Conservation (phyloP, 2,888 invertebrate genomes). For the Nematopogon swammerdamellus region DNA sequence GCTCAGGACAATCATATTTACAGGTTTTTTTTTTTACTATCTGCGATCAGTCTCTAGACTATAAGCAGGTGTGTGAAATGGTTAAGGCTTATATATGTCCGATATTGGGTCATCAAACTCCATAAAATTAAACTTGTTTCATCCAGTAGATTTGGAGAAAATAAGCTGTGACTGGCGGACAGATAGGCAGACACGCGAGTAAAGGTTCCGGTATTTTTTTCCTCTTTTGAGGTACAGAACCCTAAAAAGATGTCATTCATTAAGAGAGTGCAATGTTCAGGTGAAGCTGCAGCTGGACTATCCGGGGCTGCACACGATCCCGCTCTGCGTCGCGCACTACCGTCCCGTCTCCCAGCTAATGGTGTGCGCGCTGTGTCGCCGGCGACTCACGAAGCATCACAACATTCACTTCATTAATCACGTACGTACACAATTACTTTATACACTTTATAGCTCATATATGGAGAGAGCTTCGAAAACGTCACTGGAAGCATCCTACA, state of each 20-base stretch:
- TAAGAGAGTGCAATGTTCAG: too few relatives aligned
- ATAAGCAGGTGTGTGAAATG: too few relatives aligned
- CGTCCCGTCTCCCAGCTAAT: slow-evolving; percentile 68
- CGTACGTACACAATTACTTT: slow-evolving; percentile 16
- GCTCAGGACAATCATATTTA: too few relatives aligned
- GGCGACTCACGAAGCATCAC: slow-evolving; percentile 72
- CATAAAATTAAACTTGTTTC: background rate
- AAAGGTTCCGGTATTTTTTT: slow-evolving; percentile 60
- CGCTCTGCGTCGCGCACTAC: slow-evolving; percentile 69
- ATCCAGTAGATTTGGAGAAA: too few relatives aligned
- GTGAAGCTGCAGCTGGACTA: slow-evolving; percentile 57
- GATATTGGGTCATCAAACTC: background rate
- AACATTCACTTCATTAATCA: slow-evolving; percentile 70
- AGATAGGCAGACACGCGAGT: slow-evolving; percentile 73
- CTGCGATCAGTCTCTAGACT: too few relatives aligned
- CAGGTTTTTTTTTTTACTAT: too few relatives aligned
- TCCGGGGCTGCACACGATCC: slow-evolving; percentile 66
- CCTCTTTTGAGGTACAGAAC: too few relatives aligned
- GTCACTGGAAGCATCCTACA: too few relatives aligned
- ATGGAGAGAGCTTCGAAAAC: too few relatives aligned
- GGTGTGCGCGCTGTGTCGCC: slow-evolving; percentile 74
- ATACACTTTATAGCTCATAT: too few relatives aligned
- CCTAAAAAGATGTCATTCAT: too few relatives aligned
- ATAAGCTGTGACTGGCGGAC: slow-evolving; percentile 57
- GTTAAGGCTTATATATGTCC: too few relatives aligned